Base-by-base conservation (phyloP, 2,888 invertebrate genomes). In the Laspeyria flexula region DNA sequence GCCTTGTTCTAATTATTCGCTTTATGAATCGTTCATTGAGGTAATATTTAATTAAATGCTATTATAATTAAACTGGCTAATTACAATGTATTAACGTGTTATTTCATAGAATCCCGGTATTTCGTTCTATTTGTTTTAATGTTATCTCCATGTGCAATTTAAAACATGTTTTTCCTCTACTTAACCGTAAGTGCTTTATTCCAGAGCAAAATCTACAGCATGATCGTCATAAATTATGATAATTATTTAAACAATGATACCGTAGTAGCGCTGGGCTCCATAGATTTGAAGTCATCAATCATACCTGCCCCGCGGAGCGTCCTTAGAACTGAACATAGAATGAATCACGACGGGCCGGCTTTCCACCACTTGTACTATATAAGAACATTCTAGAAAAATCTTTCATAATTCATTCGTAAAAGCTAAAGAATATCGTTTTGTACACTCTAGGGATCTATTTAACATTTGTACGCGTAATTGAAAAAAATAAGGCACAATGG, bases 211-310 rank as follows among this genome's bases (percentile, higher is more conserved):
- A 66, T 69, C 64, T 43, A 57, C 69, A 56, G 69, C 48, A 7
- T 25, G 7, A 37, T 38, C 50, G 40, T 53, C 11, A 42, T 10
- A 42, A 13, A 15, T n/a, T 9, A 16, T 23, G 25, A 38, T 48
- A 16, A 13, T 41, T 27, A 42, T 33, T 35, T 39, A 47, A 54
- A 31, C 3, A 44, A 44, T 48, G 9, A 29, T 10, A 35, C 9
- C 4, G 40, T 44, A n/a, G n/a, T n/a, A 35, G 35, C 40, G 67
- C 67, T 71, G 77, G 81, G 83, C 86, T 89, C 90, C 91, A 88
- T 86, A 85, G 87, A 90, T 91, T 91, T 91, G 92, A 91, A 90
- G 92, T 92, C 92, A 92, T 92, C 92, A 92, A 92, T 92, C 92
- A 90, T 86, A 86, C 71, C 74, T 71, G 73, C 78, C 81, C 77